These are phyloP conservation scores for Drosophila nannoptera DNA, from an alignment of 1,140 invertebrate species.

Conservation along the genomic window DNA sequence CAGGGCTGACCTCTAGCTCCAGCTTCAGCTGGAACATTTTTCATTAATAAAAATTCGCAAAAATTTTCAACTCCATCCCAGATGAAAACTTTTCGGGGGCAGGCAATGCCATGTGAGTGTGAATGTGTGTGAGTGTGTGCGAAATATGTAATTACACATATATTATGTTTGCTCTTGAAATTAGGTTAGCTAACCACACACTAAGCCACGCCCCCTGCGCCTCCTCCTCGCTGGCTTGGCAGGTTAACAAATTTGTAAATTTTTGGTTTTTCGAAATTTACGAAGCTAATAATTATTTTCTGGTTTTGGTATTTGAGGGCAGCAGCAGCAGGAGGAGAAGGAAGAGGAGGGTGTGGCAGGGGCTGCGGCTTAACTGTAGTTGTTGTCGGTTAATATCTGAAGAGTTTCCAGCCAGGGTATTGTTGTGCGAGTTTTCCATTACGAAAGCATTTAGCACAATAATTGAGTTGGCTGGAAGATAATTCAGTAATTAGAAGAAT, in stretches of 20 bases:
- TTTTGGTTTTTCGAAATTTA: conserved; percentile 47
- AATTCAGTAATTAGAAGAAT: too few species aligned
- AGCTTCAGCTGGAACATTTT: conserved; percentile 35
- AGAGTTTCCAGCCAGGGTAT: too few species aligned
- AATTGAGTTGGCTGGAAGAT: too few species aligned
- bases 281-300: conserved; percentile 49
- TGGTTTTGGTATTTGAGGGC: conserved; percentile 31
- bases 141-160: conserved; percentile 66
- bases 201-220: neutral
- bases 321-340: too few species aligned
- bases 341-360: too few species aligned
- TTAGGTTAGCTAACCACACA: conserved; percentile 24
- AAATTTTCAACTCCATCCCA: conserved; percentile 19
- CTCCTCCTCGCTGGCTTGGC: neutral
- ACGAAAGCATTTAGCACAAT: too few species aligned
- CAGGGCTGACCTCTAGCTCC: conserved; percentile 21
- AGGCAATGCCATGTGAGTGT: neutral
- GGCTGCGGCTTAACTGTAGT: too few species aligned
- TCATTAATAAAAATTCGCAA: conserved; percentile 43
- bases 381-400: too few species aligned
- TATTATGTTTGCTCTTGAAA: conserved; percentile 48
- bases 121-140: conserved; percentile 12
- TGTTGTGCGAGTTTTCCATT: neutral
- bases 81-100: conserved; percentile 19
- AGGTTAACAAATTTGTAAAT: conserved; percentile 46